phyloP scores from a whole-genome alignment of 2,888 invertebrate genomes.

The Luffia ferchaultella region DNA sequence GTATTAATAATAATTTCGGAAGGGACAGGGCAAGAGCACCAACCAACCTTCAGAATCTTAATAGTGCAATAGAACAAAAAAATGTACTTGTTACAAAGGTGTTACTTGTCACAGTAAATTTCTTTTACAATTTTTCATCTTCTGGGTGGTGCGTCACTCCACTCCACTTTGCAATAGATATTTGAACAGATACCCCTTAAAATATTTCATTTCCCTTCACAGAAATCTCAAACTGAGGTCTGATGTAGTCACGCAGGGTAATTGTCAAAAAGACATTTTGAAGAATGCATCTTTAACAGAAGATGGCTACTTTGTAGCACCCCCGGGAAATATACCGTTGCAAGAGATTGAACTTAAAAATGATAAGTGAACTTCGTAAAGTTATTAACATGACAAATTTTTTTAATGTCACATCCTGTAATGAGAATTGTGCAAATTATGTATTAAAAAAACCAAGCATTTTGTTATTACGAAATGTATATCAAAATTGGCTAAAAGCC shows the following conservation, averaged over 20 bases:
- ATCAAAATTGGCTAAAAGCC: constrained; percentile 39
- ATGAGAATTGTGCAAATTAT: constrained; percentile 21
- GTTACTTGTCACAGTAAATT: too few species aligned
- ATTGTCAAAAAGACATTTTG: constrained; percentile 73
- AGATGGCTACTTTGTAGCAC: constrained; percentile 92
- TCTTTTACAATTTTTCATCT: too few species aligned
- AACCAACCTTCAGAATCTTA: too few species aligned
- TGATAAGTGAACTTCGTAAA: constrained; percentile 40
- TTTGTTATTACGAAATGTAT: constrained; percentile 38
- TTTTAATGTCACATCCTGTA: constrained; percentile 26
- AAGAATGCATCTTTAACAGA: constrained; percentile 77
- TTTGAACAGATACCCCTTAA: too few species aligned
- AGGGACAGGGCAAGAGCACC: too few species aligned
- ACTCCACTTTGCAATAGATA: too few species aligned
- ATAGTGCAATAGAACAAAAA: too few species aligned
- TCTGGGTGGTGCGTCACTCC: too few species aligned
- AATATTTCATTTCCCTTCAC: constrained; percentile 24
- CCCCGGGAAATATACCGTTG: constrained; percentile 84
- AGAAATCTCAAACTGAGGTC: constrained; percentile 73
- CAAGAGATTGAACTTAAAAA: constrained; percentile 52
- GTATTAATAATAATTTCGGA: too few species aligned
- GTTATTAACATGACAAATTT: constrained; percentile 33
- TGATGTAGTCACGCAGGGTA: constrained; percentile 75
- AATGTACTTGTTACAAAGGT: too few species aligned
- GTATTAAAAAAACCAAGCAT: constrained; percentile 31